Base-by-base conservation (phyloP, 2,797 vertebrate species). In the Apogon talboti region DNA sequence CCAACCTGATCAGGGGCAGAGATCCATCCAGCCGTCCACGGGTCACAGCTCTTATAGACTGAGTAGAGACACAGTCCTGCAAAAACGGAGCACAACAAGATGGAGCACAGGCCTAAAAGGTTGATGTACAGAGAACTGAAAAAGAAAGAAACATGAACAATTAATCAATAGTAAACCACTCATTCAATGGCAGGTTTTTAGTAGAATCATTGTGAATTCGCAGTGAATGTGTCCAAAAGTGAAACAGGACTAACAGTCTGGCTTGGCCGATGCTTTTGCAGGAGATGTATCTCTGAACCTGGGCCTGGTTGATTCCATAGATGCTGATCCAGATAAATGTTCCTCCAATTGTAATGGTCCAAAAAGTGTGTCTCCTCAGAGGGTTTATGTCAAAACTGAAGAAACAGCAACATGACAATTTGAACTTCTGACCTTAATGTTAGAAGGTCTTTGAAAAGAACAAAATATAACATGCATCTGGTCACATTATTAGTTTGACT, bases 201-300 rank as follows among this genome's bases (percentile, higher is more conserved):
- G n/a, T n/a, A n/a, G n/a, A n/a, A n/a, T n/a, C n/a, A n/a, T n/a
- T n/a, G n/a, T n/a, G n/a, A n/a, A n/a, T n/a, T 30, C 2, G 28
- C 28, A 30, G n/a, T 30, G 6, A 30, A 30, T 0, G 13, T 19
- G n/a, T n/a, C n/a, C n/a, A 43, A 64, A 47, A 15, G 0, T 63
- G 42, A 18, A 60, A 38, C 6, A 28, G 12, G 11, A 88, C 97
- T 97, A 91, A 99, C 97, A 96, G 10, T 95, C 95, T 95, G 67
- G 97, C 97, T 0, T 98, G 96, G 53, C 92, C 90, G 84, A 95
- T 88, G 78, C 30, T 96, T 91, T 95, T 98, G 92, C 98, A 99
- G 54, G 97, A 94, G 76, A 97, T 95, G 77, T 97, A 99, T 93
- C 98, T 93, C 86, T 98, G 97, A 71, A 99, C 96, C 89, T 98